Base-by-base conservation (phyloP, 2,797 vertebrate species). In the Anomalospiza imberbis region DNA sequence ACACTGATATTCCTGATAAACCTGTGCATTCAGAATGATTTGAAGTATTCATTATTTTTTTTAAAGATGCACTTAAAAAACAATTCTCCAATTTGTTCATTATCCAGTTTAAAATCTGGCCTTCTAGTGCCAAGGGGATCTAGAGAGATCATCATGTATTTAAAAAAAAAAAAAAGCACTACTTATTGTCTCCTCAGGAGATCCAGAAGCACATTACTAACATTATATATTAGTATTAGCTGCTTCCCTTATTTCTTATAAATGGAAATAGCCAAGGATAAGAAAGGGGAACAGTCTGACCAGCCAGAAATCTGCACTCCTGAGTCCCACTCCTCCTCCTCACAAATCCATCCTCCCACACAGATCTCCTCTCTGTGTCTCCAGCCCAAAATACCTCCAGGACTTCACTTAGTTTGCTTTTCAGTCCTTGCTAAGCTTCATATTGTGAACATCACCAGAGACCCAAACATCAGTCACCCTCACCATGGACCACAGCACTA, bases 401-500 rank as follows among this genome's bases (percentile, higher is more conserved):
- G 55, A n/a, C 17, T 26, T 67, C 4, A 12, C 12, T 58, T 20
- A 5, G 12, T 61, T 55, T 31, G 67, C n/a, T n/a, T 66, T 57
- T 29, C 44, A 51, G 21, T 44, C 32, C 62, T 51, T 48, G 14
- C n/a, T 60, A 55, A 88, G 55, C 7, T 51, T 22, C 11, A 0
- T 13, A 7, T 26, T 38, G 13, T 28, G 40, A 66, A 11, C 32
- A 60, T 26, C 7, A 76, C 44, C 72, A 12, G 31, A 47, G 47
- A 73, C 21, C 11, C 40, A 63, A 65, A 9, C 19, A 63, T 13
- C 40, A 28, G 0, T 12, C 38, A 32, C 32, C 9, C 31, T 44
- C 81, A 22, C 13, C 28, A 6, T 0, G 6, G 32, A 21, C 12
- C 54, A 1, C 17, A 42, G 36, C 70, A 34, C 12, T 1, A 8